These are phyloP conservation scores for Scomber scombrus DNA, from an alignment of 2,113 vertebrate species.

Conservation along the genomic window DNA sequence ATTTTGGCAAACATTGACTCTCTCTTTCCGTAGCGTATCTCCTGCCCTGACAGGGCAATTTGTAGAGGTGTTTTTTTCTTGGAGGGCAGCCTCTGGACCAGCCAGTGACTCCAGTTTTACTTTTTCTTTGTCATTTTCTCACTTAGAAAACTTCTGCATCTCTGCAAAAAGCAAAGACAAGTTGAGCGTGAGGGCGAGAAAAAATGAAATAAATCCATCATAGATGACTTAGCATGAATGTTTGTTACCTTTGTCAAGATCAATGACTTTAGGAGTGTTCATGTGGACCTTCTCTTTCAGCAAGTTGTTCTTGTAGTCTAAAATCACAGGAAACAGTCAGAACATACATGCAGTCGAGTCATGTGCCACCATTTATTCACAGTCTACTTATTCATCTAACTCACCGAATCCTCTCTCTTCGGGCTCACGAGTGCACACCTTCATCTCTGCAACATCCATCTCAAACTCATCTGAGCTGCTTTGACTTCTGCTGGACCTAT, in stretches of 20 bases:
- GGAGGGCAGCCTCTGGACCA: conserved; percentile 79
- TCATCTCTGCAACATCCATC: conserved; percentile 83
- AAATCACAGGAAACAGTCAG: conserved; percentile 3
- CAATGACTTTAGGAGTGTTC: conserved; percentile 88
- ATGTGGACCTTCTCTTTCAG: conserved; percentile 90
- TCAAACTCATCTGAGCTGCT: conserved; percentile 86
- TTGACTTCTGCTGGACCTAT: conserved; percentile 83
- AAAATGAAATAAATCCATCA: neutral
- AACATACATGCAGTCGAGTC: conserved; percentile 3
- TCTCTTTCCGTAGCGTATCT: conserved; percentile 6
- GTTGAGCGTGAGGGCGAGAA: neutral
- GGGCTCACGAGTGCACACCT: conserved; percentile 80
- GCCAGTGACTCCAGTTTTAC: conserved; percentile 72
- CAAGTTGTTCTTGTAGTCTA: conserved; percentile 98
- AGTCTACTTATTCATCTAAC: conserved; percentile 22
- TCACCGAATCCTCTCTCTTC: conserved; percentile 90
- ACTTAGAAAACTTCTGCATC: conserved; percentile 81
- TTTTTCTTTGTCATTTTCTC: conserved; percentile 44
- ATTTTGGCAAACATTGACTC: conserved; percentile 1
- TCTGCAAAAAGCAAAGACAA: conserved; percentile 65
- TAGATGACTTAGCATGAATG: neutral
- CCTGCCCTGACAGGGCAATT: conserved; percentile 16
- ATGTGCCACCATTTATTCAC: conserved; percentile 66
- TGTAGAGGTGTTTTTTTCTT: conserved; percentile 28
- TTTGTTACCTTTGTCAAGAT: conserved; percentile 91